Evolutionary conservation across 2,888 invertebrate species (phyloP).

Genomic region (Monoplex corrugatus): DNA sequence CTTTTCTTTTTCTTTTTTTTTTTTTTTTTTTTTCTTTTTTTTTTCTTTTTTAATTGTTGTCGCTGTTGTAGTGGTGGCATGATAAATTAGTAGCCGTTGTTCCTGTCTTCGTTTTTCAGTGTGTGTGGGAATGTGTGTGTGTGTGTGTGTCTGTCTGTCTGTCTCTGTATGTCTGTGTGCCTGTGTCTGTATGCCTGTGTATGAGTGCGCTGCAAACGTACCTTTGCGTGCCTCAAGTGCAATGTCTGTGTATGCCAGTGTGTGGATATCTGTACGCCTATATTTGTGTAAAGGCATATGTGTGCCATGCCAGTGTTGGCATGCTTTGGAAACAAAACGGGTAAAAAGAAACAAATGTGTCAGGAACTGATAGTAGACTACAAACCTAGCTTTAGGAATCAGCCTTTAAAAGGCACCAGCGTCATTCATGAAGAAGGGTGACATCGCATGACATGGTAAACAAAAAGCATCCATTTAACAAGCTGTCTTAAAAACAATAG

Average conservation of each 20-base stretch:
- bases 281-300: not conserved
- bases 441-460: too few species aligned
- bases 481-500: too few species aligned
- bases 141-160: not conserved
- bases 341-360: slow-evolving; percentile 7
- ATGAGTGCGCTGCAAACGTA: not conserved
- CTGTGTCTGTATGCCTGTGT: not conserved
- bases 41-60: not conserved
- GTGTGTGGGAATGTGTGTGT: not conserved
- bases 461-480: too few species aligned
- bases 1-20: not conserved
- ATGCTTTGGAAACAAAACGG: slow-evolving; percentile 37
- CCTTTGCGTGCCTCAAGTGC: too few species aligned
- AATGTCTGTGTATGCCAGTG: too few species aligned
- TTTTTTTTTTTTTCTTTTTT: not conserved
- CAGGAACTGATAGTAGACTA: not conserved
- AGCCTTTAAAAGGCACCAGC: too few species aligned
- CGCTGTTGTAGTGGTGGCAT: too few species aligned
- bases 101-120: not conserved
- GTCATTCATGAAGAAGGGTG: too few species aligned
- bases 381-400: too few species aligned
- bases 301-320: slow-evolving; percentile 16
- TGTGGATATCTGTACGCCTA: not conserved
- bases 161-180: not conserved
- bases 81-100: too few species aligned